Conservation (phyloP, 2,113 vertebrate genomes). For the Pedionomus torquatus region DNA sequence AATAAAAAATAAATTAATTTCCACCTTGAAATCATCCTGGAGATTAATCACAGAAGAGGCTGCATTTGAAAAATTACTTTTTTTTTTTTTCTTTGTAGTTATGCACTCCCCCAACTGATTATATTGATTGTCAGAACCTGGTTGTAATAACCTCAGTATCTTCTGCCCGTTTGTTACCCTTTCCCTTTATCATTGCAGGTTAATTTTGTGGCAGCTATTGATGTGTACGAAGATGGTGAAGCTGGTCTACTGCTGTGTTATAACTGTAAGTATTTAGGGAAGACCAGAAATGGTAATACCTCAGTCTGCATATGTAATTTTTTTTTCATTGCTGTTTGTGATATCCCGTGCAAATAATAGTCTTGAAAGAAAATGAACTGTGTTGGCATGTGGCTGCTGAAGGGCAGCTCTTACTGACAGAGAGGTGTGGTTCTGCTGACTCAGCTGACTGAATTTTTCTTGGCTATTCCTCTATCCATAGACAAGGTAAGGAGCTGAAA, state of each 20-base stretch:
- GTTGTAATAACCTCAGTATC: background rate
- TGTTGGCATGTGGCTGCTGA: background rate
- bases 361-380: background rate
- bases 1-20: background rate
- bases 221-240: conserved; percentile 99
- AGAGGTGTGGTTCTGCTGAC: background rate
- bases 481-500: background rate
- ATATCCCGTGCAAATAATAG: background rate
- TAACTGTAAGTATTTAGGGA: conserved; percentile 88
- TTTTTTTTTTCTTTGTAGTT: background rate
- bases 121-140: background rate
- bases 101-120: background rate
- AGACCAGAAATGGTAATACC: background rate
- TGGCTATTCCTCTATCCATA: background rate
- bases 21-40: background rate
- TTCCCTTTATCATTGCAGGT: conserved; percentile 84
- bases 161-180: conserved; percentile 4
- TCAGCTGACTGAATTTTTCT: background rate
- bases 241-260: conserved; percentile 94
- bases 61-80: background rate
- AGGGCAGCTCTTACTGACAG: background rate
- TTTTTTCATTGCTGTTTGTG: background rate
- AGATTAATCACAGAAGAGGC: background rate
- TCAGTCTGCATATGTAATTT: background rate
- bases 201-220: conserved; percentile 96